phyloP scores from a whole-genome alignment of 2,113 vertebrate genomes.

The Nannospalax galili region DNA sequence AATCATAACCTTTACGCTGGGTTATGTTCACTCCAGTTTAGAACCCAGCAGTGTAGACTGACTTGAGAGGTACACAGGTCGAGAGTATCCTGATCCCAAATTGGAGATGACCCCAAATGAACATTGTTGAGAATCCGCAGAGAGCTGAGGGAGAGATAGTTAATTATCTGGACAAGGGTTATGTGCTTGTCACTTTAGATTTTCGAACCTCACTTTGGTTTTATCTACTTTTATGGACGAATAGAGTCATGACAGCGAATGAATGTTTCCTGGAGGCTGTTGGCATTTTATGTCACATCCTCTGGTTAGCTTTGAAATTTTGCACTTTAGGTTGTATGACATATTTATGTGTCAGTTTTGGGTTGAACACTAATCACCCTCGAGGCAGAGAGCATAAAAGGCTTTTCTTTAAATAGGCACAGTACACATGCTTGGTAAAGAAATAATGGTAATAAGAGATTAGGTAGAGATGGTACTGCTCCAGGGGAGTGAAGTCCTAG shows the following conservation, averaged over 20 bases:
- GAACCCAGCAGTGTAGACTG: background rate
- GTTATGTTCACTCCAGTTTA: background rate
- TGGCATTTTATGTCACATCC: background rate
- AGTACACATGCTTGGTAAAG: background rate
- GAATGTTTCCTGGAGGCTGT: background rate
- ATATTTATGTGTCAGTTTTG: background rate
- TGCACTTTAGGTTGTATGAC: background rate
- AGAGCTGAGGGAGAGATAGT: too few relatives aligned
- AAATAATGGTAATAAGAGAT: background rate
- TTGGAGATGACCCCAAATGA: background rate
- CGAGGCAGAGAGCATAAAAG: too few relatives aligned
- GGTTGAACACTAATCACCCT: background rate
- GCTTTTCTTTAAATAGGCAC: background rate
- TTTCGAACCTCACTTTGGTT: too few relatives aligned
- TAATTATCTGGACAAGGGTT: too few relatives aligned
- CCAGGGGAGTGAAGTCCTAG: background rate
- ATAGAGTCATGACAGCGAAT: too few relatives aligned
- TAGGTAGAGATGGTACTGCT: background rate
- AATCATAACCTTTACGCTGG: too few relatives aligned
- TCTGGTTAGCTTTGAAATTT: background rate
- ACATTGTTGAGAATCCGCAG: background rate
- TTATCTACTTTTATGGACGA: too few relatives aligned
- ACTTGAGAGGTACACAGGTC: background rate
- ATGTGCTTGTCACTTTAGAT: background rate
- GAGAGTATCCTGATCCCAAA: too few relatives aligned